These are phyloP conservation scores for Ceratosolen solmsi DNA, from an alignment of 1,140 invertebrate genomes.

Conservation along the genomic window DNA sequence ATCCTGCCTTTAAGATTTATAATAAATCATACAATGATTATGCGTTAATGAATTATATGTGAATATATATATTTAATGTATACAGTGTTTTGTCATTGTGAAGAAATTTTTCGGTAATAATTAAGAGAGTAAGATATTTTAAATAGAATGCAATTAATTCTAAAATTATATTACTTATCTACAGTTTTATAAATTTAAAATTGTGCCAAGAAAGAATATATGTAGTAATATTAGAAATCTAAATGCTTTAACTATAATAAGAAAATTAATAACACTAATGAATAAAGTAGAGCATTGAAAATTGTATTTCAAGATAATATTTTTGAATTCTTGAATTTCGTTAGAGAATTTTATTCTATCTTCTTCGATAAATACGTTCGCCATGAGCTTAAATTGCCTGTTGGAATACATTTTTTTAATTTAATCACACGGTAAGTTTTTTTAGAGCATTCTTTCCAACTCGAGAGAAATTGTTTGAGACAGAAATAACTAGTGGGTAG, in stretches of 20 bases:
- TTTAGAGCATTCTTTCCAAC: not conserved
- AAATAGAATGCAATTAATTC: conserved; percentile 23
- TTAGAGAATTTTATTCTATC: too few species aligned
- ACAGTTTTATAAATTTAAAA: conserved; percentile 37
- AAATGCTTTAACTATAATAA: conserved; percentile 7
- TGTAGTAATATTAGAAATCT: conserved; percentile 1
- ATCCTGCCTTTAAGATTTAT: not conserved
- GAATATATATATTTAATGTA: conserved; percentile 10
- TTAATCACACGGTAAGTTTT: not conserved
- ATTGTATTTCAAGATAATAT: conserved; percentile 23
- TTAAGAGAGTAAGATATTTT: conserved; percentile 27
- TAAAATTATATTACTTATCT: conserved; percentile 26
- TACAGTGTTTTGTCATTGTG: not conserved
- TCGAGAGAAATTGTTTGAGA: not conserved
- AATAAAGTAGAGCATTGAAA: not conserved
- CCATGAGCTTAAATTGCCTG: not conserved
- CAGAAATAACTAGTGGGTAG: not conserved
- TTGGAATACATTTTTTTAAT: conserved; percentile 30
- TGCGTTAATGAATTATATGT: not conserved
- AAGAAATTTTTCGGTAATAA: conserved; percentile 30
- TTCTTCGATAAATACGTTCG: not conserved
- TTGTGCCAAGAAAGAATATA: conserved; percentile 36
- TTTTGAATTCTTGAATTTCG: not conserved
- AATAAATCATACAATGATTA: not conserved
- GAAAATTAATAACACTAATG: not conserved